Evolutionary conservation across 2,113 vertebrate genomes (phyloP).

Genomic region (Cygnus buccinator): DNA sequence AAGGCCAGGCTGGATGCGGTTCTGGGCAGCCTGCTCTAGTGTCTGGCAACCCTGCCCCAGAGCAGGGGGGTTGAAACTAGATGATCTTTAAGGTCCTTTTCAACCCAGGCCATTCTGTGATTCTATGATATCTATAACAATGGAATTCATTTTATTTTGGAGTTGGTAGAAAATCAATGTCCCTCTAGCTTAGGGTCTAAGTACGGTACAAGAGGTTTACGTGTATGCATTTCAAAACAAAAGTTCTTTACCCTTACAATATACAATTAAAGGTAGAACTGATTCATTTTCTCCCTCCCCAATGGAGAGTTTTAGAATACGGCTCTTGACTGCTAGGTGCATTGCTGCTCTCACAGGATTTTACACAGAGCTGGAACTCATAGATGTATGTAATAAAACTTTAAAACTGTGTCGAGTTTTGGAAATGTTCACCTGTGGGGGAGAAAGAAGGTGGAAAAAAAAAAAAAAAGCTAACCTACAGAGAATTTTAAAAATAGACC

Average conservation of each 20-base stretch:
- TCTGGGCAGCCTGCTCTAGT: no score
- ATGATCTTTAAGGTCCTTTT: no score
- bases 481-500: conserved; percentile 64
- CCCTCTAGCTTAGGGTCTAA: not conserved
- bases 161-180: not conserved
- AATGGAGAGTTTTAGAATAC: not conserved
- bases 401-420: conserved; percentile 25
- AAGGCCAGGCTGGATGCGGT: no score
- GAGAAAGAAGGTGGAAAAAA: not conserved
- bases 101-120: no score
- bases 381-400: not conserved
- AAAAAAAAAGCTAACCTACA: conserved; percentile 2
- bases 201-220: not conserved
- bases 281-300: not conserved
- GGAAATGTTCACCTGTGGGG: not conserved
- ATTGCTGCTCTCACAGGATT: not conserved
- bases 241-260: not conserved
- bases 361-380: not conserved
- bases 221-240: not conserved
- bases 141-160: not conserved
- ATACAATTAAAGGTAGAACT: not conserved
- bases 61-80: no score
- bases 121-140: no score
- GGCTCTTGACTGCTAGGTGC: not conserved
- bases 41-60: no score